Percentiles rank a stretch among this genome's conserved stretches.
Evolutionary conservation across 2,888 invertebrate genomes (phyloP).

Genomic region (Nycteola revayana): DNA sequence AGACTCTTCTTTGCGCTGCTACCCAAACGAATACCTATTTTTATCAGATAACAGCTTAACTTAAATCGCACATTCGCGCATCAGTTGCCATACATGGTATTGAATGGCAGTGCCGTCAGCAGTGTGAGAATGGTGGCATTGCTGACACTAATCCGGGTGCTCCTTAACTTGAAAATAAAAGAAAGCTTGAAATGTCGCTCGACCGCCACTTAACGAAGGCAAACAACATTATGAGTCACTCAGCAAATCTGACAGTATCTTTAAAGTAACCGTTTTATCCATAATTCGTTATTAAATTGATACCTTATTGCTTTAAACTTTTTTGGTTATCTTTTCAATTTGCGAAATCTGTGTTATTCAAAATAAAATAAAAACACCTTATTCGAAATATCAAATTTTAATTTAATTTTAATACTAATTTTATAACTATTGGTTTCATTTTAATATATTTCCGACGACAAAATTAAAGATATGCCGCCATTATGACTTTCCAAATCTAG

Average conservation of each 20-base stretch:
- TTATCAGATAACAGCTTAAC: conserved; percentile 25
- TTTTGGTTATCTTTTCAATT: too few relatives aligned
- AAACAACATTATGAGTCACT: conserved; percentile 35
- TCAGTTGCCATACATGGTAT: conserved; percentile 29
- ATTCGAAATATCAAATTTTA: too few relatives aligned
- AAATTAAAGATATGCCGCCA: too few relatives aligned
- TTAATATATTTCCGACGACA: too few relatives aligned
- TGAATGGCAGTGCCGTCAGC: conserved; percentile 40
- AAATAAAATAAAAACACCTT: too few relatives aligned
- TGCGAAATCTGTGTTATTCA: too few relatives aligned
- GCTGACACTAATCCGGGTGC: conserved; percentile 51
- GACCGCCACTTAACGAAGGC: conserved; percentile 23
- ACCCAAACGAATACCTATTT: conserved; percentile 27
- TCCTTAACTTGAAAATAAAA: conserved; percentile 57
- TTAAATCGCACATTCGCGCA: conserved; percentile 33
- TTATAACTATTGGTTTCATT: too few relatives aligned
- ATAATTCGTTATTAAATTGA: conserved; percentile 8
- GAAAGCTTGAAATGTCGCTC: conserved; percentile 54
- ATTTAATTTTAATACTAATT: too few relatives aligned
- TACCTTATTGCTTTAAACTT: background rate
- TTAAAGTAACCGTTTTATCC: conserved; percentile 5
- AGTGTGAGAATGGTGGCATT: conserved; percentile 42
- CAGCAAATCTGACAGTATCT: conserved; percentile 23
- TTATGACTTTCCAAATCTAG: too few relatives aligned
- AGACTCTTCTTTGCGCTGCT: conserved; percentile 28